phyloP scores from a whole-genome alignment of 2,888 invertebrate genomes.

The Chloroclystis v-ata region DNA sequence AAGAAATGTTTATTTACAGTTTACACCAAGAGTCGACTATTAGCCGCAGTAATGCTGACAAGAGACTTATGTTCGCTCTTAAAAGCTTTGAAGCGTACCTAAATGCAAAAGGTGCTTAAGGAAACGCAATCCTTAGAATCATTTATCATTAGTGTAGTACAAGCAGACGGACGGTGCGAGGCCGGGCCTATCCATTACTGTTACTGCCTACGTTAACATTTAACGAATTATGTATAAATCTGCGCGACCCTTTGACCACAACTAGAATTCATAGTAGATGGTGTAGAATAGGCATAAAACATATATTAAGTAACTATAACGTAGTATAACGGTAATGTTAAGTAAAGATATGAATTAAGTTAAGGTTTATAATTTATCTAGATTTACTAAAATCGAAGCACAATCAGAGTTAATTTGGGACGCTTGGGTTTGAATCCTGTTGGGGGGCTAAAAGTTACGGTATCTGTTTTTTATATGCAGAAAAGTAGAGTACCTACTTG shows the following conservation, averaged over 20 bases:
- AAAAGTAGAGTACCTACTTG: no score
- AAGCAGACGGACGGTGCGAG: conserved; percentile 32
- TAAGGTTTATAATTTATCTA: no score
- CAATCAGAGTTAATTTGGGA: no score
- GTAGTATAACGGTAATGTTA: no score
- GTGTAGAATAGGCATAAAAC: not conserved
- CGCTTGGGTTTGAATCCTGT: no score
- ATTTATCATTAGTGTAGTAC: conserved; percentile 48
- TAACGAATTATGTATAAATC: conserved; percentile 24
- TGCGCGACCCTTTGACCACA: conserved; percentile 17
- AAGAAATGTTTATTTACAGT: conserved; percentile 16
- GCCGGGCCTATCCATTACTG: conserved; percentile 34
- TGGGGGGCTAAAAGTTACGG: no score
- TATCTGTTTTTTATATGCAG: no score
- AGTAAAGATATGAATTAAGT: no score
- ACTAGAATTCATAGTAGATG: conserved; percentile 4
- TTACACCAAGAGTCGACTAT: conserved; percentile 30
- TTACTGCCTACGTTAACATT: conserved; percentile 23
- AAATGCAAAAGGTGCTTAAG: conserved; percentile 44
- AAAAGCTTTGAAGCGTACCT: conserved; percentile 36
- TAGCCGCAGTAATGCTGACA: conserved; percentile 39
- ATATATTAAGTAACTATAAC: no score
- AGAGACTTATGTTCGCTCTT: conserved; percentile 39
- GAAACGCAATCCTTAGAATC: conserved; percentile 43
- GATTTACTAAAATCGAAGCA: no score